Base-by-base conservation (phyloP, 2,113 vertebrate species). In the Dipodomys stephensi region DNA sequence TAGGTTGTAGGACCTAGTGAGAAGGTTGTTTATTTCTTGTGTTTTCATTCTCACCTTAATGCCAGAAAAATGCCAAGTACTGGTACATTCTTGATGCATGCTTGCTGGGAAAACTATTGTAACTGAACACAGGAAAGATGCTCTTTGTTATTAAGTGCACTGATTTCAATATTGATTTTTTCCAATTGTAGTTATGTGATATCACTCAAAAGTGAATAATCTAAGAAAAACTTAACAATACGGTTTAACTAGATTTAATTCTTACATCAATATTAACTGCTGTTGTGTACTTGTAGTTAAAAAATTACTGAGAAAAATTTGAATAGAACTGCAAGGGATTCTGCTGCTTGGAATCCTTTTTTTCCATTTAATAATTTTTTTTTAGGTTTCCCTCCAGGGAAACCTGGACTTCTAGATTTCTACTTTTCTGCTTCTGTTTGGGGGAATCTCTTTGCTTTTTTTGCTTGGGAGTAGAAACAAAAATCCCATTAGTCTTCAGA, bases 171-270 rank as follows among this genome's bases (percentile, higher is more conserved):
- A 25, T 77, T 92, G 3, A 39, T 39, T 90, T 83, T 53, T 12
- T 30, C 16, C 3, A 25, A n/a, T 12, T 32, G 12, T 80, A 32
- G 67, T 82, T 71, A 12, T 62, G 62, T 87, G n/a, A 67, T 85
- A 46, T 20, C 30, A 79, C 11, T 83, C 76, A 82, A 49, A 68
- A 76, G 16, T 64, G 23, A 88, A 74, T 73, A 46, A 22, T 53
- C 81, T 69, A 6, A 87, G 68, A 90, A 95, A 92, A 65, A 74
- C 86, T 87, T 46, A 18, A 95, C 49, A n/a, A 72, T n/a, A 7
- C 49, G 84, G 12, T 39, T 72, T n/a, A 88, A 15, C 20, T 79
- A 79, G 28, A 83, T 88, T 77, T 83, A 67, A 39, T 82, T 73
- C 20, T 22, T 0, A 74, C 11, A 15, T 35, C 46, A 28, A 88